Conservation (phyloP, 2,797 vertebrate genomes). For the Tapirus indicus region DNA sequence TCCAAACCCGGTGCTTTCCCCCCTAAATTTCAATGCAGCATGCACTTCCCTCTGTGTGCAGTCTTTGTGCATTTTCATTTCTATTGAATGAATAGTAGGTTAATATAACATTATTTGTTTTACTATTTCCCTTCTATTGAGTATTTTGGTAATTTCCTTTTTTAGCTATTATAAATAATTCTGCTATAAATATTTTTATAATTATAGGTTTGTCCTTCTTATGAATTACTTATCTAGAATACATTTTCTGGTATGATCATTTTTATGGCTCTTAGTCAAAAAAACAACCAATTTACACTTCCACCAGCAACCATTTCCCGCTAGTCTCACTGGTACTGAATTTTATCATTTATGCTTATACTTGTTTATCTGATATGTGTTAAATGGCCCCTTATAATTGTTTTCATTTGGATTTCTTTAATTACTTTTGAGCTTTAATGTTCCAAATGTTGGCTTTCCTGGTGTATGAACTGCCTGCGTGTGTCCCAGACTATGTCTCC, state of each 20-base stretch:
- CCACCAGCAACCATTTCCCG: conserved; percentile 34
- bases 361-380: conserved; percentile 72
- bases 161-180: conserved; percentile 67
- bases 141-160: conserved; percentile 45
- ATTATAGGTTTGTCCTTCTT: conserved; percentile 60
- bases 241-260: conserved; percentile 63
- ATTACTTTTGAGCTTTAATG: conserved; percentile 73
- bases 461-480: not conserved
- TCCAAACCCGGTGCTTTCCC: not conserved
- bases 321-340: conserved; percentile 42
- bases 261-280: conserved; percentile 48
- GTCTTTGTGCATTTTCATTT: not conserved
- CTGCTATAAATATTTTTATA: conserved; percentile 57
- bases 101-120: not conserved
- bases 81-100: conserved; percentile 11
- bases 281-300: conserved; percentile 56
- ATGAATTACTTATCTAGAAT: conserved; percentile 42
- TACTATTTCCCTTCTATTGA: conserved; percentile 13
- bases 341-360: conserved; percentile 72
- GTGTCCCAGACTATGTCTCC: conserved; percentile 1
- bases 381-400: conserved; percentile 75
- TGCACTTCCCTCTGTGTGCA: not conserved
- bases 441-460: conserved; percentile 48
- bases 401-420: conserved; percentile 82
- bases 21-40: not conserved